phyloP scores from a whole-genome alignment of 2,113 vertebrate species.

The Bettongia penicillata region DNA sequence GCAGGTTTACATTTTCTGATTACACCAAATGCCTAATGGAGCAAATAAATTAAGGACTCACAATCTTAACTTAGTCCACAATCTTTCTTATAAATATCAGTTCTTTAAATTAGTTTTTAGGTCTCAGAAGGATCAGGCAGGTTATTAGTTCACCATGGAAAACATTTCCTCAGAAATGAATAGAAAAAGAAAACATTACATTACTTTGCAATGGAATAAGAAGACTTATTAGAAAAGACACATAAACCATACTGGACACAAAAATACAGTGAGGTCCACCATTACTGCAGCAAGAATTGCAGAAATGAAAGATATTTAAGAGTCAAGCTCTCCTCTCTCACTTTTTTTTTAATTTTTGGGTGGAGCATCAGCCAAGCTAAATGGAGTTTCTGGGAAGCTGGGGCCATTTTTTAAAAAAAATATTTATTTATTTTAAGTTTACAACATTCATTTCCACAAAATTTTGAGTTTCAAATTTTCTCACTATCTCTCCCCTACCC shows the following conservation, averaged over 20 bases:
- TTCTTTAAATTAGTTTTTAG: slow-evolving; percentile 11
- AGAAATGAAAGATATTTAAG: background rate
- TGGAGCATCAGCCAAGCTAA: background rate
- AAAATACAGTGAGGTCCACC: background rate
- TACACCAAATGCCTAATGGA: slow-evolving; percentile 40
- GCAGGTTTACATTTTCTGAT: background rate
- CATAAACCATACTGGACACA: background rate
- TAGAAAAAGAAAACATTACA: background rate
- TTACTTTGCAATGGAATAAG: slow-evolving; percentile 37
- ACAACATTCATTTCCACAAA: too few species aligned
- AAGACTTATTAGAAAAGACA: slow-evolving; percentile 1
- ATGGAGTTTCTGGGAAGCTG: background rate
- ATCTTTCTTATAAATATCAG: background rate
- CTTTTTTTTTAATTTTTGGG: background rate
- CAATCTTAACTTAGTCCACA: background rate
- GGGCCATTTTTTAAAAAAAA: background rate
- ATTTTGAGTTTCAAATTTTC: too few species aligned
- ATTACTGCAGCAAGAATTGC: background rate
- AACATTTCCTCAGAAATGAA: slow-evolving; percentile 1
- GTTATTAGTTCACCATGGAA: slow-evolving; percentile 16
- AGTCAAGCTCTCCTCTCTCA: background rate
- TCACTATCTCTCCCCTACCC: too few species aligned
- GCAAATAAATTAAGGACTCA: slow-evolving; percentile 5
- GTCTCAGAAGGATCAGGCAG: background rate
- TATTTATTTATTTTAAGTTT: too few species aligned